Evolutionary conservation across 2,888 invertebrate species (phyloP), one percentile per base, ranked within the genome.

Genomic region (Agapostemon virescens): DNA sequence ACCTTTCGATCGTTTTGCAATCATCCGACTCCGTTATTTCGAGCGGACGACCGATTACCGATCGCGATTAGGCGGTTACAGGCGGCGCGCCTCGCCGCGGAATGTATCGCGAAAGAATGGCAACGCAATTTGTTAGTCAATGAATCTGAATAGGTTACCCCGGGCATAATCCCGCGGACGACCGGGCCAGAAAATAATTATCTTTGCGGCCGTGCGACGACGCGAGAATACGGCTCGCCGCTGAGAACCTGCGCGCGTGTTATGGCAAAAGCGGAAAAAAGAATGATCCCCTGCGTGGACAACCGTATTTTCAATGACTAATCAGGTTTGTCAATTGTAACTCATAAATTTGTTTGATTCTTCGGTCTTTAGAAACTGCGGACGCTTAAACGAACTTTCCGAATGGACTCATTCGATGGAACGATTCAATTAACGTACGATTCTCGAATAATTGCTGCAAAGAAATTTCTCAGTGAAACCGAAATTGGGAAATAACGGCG

Each of bases 51-150:
- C 23, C 79, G 82, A 84, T 79, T 79, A 79, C 58, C 49, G 38
- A 68, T 69, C 55, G 66, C 80, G 80, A 84, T 84, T 80, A 83
- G 73, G 42, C 69, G 49, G 64, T 45, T 58, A 71, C 72, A 40
- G 13, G 36, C 26, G 77, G 80, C 79, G 73, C 80, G 49, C 77
- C 80, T 83, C 63, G 30, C 15, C 75, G 49, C 42, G 77, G 74
- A 74, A 82, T 79, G 82, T 67, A 68, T 49, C 66, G 71, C 55
- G 61, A 26, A 75, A 70, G 69, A 69, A 76, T 68, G 69, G 55
- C 69, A 13, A 33, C 74, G 33, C 58, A 64, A 83, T 83, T 84
- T 84, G 83, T 80, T 77, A 80, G 71, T 83, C 84, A 72, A 77
- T 75, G 80, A 76, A 71, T 45, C 67, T 11, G 71, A 69, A 70